Conservation (phyloP, 2,888 invertebrate species). For the Siphonodentalium dalli region DNA sequence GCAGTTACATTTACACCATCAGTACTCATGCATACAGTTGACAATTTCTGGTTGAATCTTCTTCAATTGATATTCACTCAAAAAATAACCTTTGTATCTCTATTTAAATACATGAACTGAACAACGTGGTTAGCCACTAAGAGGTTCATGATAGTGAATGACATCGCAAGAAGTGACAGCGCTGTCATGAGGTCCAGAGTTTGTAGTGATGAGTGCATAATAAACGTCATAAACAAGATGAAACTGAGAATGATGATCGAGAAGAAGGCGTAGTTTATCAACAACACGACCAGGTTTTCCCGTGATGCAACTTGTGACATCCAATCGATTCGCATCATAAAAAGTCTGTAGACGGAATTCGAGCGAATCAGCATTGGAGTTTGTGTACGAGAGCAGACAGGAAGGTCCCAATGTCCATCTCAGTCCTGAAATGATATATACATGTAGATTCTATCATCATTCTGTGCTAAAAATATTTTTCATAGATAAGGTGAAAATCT, state of each 20-base stretch:
- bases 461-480: too few species aligned
- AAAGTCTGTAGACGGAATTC: too few species aligned
- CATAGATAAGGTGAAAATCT: too few species aligned
- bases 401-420: too few species aligned
- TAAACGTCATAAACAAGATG: constrained; percentile 42
- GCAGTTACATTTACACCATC: too few species aligned
- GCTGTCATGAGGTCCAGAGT: constrained; percentile 41
- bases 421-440: too few species aligned
- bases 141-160: constrained; percentile 55
- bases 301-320: constrained; percentile 48
- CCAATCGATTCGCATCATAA: constrained; percentile 55
- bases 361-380: too few species aligned
- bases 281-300: constrained; percentile 54
- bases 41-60: neutral
- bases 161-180: constrained; percentile 48
- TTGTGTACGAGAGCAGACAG: too few species aligned
- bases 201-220: constrained; percentile 41
- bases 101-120: constrained; percentile 51
- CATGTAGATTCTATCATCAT: too few species aligned
- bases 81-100: constrained; percentile 43
- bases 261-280: constrained; percentile 60
- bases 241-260: constrained; percentile 51
- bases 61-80: constrained; percentile 12
- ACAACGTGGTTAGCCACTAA: constrained; percentile 58
- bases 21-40: neutral